phyloP scores from a whole-genome alignment of 2,797 vertebrate genomes.

The Falco berigora region DNA sequence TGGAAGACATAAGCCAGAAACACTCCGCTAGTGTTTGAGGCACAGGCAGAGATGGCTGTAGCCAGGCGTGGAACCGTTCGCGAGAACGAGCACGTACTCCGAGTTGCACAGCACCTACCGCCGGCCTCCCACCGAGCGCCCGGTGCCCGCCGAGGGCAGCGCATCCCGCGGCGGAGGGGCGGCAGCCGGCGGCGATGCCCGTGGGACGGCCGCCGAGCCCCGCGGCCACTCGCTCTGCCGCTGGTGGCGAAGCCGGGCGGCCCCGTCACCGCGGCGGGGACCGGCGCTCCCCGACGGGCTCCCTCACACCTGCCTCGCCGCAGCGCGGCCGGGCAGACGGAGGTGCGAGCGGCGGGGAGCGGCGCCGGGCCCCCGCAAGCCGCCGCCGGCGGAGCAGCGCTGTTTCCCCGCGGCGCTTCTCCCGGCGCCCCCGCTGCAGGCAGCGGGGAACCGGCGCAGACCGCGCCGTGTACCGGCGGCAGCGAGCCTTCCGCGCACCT shows the following conservation, averaged over 20 bases:
- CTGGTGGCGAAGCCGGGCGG: rapidly evolving
- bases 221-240: background rate
- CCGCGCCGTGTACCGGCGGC: background rate
- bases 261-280: background rate
- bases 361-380: background rate
- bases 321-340: background rate
- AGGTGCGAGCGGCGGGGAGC: background rate
- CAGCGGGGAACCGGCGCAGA: background rate
- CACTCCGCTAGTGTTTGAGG: background rate
- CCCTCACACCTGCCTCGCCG: background rate
- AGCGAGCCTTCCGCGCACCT: background rate
- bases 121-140: background rate
- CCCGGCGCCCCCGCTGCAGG: background rate
- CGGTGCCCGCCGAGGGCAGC: background rate
- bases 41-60: background rate
- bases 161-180: background rate
- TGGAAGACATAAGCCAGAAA: conserved; percentile 47
- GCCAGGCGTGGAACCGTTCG: background rate
- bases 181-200: background rate
- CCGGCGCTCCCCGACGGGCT: background rate
- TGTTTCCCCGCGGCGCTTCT: background rate
- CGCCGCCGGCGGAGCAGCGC: background rate
- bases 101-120: background rate
- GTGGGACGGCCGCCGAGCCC: background rate
- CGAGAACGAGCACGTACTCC: background rate